Evolutionary conservation across 2,113 vertebrate species (phyloP).

Genomic region (Gobiocypris rarus): DNA sequence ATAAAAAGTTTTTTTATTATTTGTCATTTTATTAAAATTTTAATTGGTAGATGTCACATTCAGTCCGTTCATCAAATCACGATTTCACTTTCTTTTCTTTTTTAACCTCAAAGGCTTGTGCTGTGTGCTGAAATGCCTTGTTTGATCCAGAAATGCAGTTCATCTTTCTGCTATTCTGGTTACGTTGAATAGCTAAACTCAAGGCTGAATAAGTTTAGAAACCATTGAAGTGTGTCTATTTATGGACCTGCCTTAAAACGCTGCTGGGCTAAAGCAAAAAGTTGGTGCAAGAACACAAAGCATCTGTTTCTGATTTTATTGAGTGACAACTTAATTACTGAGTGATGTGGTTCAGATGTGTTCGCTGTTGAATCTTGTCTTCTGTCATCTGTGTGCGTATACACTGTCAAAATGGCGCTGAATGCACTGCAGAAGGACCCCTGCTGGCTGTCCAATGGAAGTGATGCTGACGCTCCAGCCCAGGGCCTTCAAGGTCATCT

Average conservation of each 20-base stretch:
- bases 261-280: slow-evolving; percentile 15
- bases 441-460: slow-evolving; percentile 21
- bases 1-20: too few species aligned
- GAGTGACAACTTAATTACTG: slow-evolving; percentile 31
- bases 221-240: slow-evolving; percentile 39
- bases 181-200: background rate
- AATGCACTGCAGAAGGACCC: background rate
- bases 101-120: background rate
- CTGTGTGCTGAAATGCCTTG: background rate
- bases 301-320: slow-evolving; percentile 14
- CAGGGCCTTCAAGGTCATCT: slow-evolving; percentile 42
- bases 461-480: slow-evolving; percentile 5
- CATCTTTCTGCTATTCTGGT: background rate
- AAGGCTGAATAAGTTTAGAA: slow-evolving; percentile 26
- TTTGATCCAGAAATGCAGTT: background rate
- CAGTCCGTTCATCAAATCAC: background rate
- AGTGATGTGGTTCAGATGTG: background rate
- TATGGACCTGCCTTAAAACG: slow-evolving; percentile 23
- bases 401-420: background rate
- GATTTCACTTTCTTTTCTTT: background rate
- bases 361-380: background rate
- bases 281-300: background rate
- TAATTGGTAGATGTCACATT: background rate
- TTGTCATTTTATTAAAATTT: too few species aligned
- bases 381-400: background rate